Percentiles rank a stretch among this genome's conserved stretches.
phyloP scores from a whole-genome alignment of 92 coral and sea anemone genomes.

The Palythoa heliodiscus region DNA sequence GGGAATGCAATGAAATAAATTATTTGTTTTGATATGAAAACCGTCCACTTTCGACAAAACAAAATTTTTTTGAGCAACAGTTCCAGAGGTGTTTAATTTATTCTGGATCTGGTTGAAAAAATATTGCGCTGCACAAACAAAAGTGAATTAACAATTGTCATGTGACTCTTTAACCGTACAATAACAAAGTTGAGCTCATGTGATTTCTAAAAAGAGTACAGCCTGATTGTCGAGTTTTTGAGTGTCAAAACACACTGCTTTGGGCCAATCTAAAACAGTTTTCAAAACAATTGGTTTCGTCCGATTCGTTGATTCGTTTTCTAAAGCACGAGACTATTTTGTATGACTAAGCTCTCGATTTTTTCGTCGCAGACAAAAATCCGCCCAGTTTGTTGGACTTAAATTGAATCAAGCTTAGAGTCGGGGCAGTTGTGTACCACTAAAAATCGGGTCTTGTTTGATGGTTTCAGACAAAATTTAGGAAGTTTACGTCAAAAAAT shows the following conservation, averaged over 20 bases:
- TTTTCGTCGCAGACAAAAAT: no score
- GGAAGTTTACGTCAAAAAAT: no score
- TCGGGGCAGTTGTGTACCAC: no score
- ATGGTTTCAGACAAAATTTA: no score
- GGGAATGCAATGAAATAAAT: background rate
- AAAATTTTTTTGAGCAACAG: background rate
- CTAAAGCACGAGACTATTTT: no score
- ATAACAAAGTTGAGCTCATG: slow-evolving; percentile 23
- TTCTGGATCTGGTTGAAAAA: slow-evolving; percentile 22
- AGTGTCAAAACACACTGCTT: background rate
- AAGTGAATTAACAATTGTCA: slow-evolving; percentile 26
- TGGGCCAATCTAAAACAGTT: slow-evolving; percentile 10
- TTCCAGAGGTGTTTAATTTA: slow-evolving; percentile 16
- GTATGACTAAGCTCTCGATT: no score
- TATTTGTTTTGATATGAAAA: background rate
- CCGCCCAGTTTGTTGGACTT: no score
- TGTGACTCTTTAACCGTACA: slow-evolving; percentile 6
- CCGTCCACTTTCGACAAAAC: background rate
- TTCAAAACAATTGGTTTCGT: background rate
- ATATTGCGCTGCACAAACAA: slow-evolving; percentile 26
- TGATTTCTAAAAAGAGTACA: background rate
- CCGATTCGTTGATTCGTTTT: background rate
- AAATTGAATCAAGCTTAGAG: no score
- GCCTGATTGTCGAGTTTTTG: slow-evolving; percentile 5
- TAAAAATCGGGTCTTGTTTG: no score